These are phyloP conservation scores for Tachystola acroxantha DNA, from an alignment of 2,888 invertebrate species.

Conservation along the genomic window DNA sequence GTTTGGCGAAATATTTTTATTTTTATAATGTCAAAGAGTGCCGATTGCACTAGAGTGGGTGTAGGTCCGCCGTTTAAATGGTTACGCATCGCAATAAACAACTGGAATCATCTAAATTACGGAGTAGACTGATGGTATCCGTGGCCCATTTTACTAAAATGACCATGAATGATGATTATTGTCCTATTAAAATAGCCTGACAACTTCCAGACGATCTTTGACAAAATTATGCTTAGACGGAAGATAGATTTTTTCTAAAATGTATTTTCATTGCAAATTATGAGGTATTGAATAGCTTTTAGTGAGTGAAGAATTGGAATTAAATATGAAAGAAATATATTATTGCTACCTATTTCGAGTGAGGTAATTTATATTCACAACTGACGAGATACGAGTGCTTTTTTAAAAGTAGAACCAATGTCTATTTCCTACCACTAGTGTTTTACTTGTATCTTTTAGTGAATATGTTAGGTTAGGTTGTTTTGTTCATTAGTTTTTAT, in stretches of 20 bases:
- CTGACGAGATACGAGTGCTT: no score
- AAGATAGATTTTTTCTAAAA: background rate
- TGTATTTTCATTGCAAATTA: no score
- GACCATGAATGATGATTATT: conserved; percentile 9
- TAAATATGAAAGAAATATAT: no score
- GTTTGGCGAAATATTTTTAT: conserved; percentile 9
- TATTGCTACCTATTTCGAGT: no score
- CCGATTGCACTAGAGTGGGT: conserved; percentile 59
- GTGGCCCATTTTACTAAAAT: conserved; percentile 21
- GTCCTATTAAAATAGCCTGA: conserved; percentile 2
- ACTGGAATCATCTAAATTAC: conserved; percentile 57
- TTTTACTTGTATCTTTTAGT: no score
- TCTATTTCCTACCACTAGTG: no score
- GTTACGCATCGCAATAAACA: conserved; percentile 64
- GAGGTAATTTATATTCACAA: no score
- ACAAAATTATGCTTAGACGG: background rate
- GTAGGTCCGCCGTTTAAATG: conserved; percentile 48
- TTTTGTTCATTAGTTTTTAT: no score
- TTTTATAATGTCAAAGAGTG: conserved; percentile 46
- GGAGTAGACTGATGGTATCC: conserved; percentile 47
- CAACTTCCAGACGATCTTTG: background rate
- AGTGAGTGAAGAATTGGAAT: no score
- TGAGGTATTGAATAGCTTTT: no score
- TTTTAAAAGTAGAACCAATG: no score
- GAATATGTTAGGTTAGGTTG: no score